Base-by-base conservation (phyloP, 2,797 vertebrate species). In the Ctenochaetus hawaiiensis region DNA sequence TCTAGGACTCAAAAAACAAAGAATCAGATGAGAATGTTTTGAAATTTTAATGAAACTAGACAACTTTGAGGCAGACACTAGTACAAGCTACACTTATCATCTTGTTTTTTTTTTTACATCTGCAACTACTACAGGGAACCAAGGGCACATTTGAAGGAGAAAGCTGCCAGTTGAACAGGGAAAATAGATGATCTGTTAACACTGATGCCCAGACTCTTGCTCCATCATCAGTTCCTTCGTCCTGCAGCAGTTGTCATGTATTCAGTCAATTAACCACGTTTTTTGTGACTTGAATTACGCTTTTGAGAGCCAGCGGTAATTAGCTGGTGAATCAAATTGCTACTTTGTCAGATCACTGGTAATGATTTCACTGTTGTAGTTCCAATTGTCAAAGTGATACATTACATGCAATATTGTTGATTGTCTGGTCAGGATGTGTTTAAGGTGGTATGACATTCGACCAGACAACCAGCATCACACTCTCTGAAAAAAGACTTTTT, bases 1-100 rank as follows among this genome's bases (percentile, higher is more conserved):
- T 57, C 62, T 48, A 18, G 23, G 62, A n/a, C 44, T 77, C 6
- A 34, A 34, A 34, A 30, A 34, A 58, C 58, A 65, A 63, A 47
- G 0, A 63, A 74, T 54, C 22, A 17, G 26, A 75, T 49, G 67
- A 11, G 13, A 53, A 26, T 52, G 44, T 30, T 16, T 18, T 77
- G 14, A 79, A 70, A 72, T 51, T 75, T 80, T 75, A 54, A 72
- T 76, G 54, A 74, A 79, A 67, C 51, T 57, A 78, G 17, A 34
- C 48, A 72, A 67, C n/a, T 57, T 23, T 53, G 17, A 69, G 22
- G 54, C 49, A 23, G 37, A 44, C 45, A 67, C 56, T 49, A 49
- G 61, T 64, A 59, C 58, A n/a, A 20, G 54, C 23, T 71, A 8
- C 44, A 67, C 54, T 45, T 47, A 41, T 59, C 41, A 80, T 65